Base-by-base conservation (phyloP, 2,888 invertebrate genomes). In the Tipula vernalis region DNA sequence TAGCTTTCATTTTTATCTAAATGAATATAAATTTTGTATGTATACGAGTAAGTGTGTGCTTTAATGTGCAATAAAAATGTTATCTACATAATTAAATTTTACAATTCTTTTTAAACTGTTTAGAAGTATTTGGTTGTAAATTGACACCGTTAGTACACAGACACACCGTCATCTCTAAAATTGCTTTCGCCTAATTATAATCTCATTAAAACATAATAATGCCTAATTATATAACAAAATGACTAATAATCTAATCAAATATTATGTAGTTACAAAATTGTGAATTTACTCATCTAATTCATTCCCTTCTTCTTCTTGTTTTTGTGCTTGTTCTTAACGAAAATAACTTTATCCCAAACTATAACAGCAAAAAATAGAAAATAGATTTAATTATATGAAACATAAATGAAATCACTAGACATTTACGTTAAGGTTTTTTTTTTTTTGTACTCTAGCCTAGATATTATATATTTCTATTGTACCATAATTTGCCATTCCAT, bases 401-500 rank as follows among this genome's bases (percentile, higher is more conserved):
- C 84, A 84, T 84, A 84, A 84, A 84, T 41, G 84, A 84, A 84
- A 84, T 84, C 84, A 84, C 84, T 84, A 84, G 84, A 71, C 71
- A 71, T 71, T 71, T 71, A 71, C 71, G 71, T 71, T 71, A 71
- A 28, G 28, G 71, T 71, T 71, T 51, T 51, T 51, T 51, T 28
- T 71, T 71, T 51, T 51, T 28, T 71, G 8, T 28, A 71, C 28
- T 71, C 71, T 71, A 71, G 71, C 71, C 71, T 71, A 71, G 71
- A 18, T 71, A 12, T 18, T 28, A 28, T 28, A 28, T 28, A 28
- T 28, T 28, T 71, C 28, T 71, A 71, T 71, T 71, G 28, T 71
- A n/a, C n/a, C n/a, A n/a, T n/a, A 71, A 71, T 71, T 71, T 71
- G 71, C 71, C 13, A 28, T 71, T 71, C 28, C 10, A 71, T 71